These are phyloP conservation scores for Nothobranchius furzeri DNA, from an alignment of 2,113 vertebrate genomes.

Conservation along the genomic window DNA sequence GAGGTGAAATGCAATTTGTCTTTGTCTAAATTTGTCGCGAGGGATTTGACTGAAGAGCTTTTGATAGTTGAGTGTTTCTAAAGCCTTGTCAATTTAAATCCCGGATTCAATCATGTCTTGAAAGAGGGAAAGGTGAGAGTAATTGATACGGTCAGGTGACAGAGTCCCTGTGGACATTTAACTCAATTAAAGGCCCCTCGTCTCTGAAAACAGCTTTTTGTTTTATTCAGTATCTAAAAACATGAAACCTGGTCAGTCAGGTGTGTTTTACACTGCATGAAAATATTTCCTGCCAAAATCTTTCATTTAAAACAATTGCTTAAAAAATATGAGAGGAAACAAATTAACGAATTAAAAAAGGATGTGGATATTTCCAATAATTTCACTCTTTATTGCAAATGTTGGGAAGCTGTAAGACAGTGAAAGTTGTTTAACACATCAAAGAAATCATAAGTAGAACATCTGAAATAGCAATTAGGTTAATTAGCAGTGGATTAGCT, in stretches of 20 bases:
- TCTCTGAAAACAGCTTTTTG: no score
- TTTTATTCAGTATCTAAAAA: no score
- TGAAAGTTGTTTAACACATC: no score
- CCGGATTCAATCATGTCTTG: conserved; percentile 15
- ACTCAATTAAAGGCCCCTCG: not conserved
- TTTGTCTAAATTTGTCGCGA: conserved; percentile 46
- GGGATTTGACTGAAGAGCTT: conserved; percentile 36
- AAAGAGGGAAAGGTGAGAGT: conserved; percentile 2
- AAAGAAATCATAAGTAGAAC: not conserved
- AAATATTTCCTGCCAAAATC: no score
- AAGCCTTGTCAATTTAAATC: conserved; percentile 38
- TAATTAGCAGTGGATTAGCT: not conserved
- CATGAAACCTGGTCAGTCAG: no score
- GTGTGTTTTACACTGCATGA: no score
- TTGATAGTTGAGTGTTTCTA: conserved; percentile 30
- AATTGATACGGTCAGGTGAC: conserved; percentile 5
- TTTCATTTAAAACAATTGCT: no score
- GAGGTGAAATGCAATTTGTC: conserved; percentile 31
- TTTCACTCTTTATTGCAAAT: no score
- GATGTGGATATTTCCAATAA: no score
- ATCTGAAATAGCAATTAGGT: not conserved
- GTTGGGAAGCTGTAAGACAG: not conserved
- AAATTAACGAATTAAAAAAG: no score
- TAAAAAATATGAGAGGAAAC: no score
- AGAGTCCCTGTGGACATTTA: not conserved